A percentile compares a stretch with the other conserved stretches of the same genome.
phyloP scores from a whole-genome alignment of 2,113 vertebrate genomes.

The Urocolius indicus region DNA sequence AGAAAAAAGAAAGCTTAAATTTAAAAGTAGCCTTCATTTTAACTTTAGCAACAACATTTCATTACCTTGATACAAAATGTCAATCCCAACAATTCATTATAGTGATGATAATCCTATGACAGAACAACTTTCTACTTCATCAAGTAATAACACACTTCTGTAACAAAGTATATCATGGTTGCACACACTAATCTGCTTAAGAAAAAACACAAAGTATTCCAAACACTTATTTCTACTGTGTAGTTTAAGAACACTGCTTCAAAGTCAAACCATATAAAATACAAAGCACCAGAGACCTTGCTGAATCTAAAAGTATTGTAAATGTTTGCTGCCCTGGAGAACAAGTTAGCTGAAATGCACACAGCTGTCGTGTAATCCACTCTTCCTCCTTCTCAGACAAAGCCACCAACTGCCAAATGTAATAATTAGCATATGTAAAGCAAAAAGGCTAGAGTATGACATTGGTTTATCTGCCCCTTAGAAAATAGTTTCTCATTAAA shows the following conservation, averaged over 20 bases:
- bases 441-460: constrained; percentile 67
- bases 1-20: background rate
- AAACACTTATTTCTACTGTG: background rate
- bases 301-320: background rate
- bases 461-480: constrained; percentile 72
- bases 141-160: background rate
- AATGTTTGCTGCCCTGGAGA: constrained; percentile 47
- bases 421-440: constrained; percentile 81
- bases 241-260: background rate
- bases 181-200: background rate
- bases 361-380: constrained; percentile 73
- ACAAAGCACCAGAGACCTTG: background rate
- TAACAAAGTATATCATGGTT: background rate
- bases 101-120: background rate
- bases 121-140: background rate
- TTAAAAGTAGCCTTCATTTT: background rate
- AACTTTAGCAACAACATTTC: background rate
- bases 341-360: constrained; percentile 72
- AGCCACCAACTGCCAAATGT: constrained; percentile 73
- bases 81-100: background rate
- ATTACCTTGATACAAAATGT: background rate
- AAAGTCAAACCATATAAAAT: background rate
- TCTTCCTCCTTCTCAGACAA: constrained; percentile 57
- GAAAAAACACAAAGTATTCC: background rate
- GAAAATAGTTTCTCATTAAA: constrained; percentile 66